phyloP scores from a whole-genome alignment of 2,888 invertebrate genomes.

The Hypercompe scribonia region DNA sequence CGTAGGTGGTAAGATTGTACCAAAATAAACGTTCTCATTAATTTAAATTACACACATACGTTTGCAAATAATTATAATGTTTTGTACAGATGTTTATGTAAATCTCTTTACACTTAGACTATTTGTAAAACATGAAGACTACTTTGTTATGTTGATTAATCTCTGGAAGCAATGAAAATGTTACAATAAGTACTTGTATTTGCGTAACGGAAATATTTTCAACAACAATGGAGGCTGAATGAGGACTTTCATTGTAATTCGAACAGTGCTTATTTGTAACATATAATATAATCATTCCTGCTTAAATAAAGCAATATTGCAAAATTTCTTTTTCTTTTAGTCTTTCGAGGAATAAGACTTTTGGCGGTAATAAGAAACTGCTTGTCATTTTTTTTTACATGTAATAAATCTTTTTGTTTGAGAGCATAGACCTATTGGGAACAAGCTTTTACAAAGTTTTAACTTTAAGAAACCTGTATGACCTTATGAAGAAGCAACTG shows the following conservation, averaged over 20 bases:
- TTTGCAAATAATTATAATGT: neutral
- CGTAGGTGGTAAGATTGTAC: neutral
- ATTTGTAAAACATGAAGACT: neutral
- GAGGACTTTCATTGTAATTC: neutral
- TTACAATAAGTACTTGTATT: neutral
- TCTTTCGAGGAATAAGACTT: neutral
- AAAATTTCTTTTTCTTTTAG: too few species aligned
- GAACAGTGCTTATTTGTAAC: neutral
- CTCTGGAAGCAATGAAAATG: neutral
- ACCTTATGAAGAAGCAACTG: neutral
- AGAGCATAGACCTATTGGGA: neutral
- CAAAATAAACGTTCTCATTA: neutral
- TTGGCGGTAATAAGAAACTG: neutral
- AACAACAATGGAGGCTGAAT: constrained; percentile 1
- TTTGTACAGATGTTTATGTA: neutral
- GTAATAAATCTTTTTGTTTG: neutral
- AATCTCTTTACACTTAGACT: neutral
- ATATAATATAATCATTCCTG: neutral
- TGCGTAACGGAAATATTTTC: neutral
- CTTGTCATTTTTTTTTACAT: neutral
- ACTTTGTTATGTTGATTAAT: neutral
- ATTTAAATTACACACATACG: neutral
- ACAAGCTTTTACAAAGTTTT: neutral
- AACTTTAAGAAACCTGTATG: neutral
- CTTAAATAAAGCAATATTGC: neutral